Evolutionary conservation across 2,797 vertebrate species (phyloP), one percentile per base, ranked within the genome.

Genomic region (Nothura maculosa): DNA sequence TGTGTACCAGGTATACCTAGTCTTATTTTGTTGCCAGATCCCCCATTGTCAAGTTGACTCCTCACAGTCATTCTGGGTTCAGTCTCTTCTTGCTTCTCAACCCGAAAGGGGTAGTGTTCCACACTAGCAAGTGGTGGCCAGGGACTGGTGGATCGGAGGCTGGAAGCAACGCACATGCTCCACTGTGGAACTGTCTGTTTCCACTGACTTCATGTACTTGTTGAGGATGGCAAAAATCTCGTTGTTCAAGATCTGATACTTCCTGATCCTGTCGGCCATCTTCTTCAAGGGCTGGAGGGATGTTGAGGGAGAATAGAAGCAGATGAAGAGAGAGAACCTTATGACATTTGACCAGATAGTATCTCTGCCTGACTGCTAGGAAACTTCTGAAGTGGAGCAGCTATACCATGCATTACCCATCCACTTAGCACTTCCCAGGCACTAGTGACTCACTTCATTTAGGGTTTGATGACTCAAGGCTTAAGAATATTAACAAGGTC

Each of bases 171-270:
- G 99, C 86, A 99, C 99, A 0, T 99, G 99, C 97, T 99, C 99
- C 95, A 99, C 99, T 0, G 99, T 99, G 95, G 99, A 99, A 97
- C 99, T 99, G 98, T 99, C 99, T 6, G 99, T 99, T 97, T 99
- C 99, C 96, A 99, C 99, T 0, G 99, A 99, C 96, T 99, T 99
- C 99, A 99, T 99, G 97, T 99, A 99, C 97, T 99, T 99, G 98
- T 99, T 99, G 87, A 99, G 98, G 97, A 99, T 99, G 96, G 99
- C 99, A 77, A 99, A 99, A 84, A 99, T 99, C 98, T 99, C 99
- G 2, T 99, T 99, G 98, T 99, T 99, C 95, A 99, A 98, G 97
- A 99, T 99, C 98, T 99, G 99, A 87, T 99, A 99, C 97, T 99
- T 99, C 97, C 99, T 98, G 97, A 99, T 99, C 95, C 99, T 98